Evolutionary conservation across 37 sponge, comb jelly and placozoan genomes (phyloP), one percentile per base, ranked within the genome.

Genomic region (Crambe crambe): DNA sequence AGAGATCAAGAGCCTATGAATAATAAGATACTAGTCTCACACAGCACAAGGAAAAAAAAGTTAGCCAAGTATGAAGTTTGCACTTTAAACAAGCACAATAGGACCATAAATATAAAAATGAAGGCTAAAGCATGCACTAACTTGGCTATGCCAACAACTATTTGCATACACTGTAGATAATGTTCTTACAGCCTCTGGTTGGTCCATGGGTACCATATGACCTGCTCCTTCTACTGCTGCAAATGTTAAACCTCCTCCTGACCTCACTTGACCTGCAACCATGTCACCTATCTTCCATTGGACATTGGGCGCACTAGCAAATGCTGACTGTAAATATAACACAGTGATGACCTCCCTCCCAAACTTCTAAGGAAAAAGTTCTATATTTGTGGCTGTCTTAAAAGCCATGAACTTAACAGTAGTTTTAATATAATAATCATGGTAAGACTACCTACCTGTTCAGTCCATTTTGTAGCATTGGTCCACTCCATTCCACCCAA

Each of bases 131-230:
- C n/a, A n/a, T n/a, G n/a, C n/a, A n/a, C n/a, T n/a, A n/a, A n/a
- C n/a, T n/a, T n/a, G n/a, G n/a, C n/a, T n/a, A n/a, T n/a, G n/a
- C n/a, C n/a, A n/a, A n/a, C n/a, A n/a, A n/a, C n/a, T n/a, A n/a
- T n/a, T n/a, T n/a, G n/a, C n/a, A n/a, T n/a, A 62, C 4, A 30
- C 26, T 18, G 6, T 23, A 23, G 63, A 30, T 23, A n/a, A 32
- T 5, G 32, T 72, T 2, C 92, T 91, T 74, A 91, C 92, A 67
- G 56, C 74, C 56, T 75, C 26, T n/a, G 92, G 92, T 61, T 95
- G 96, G 82, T 95, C 86, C 89, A 82, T 85, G 85, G 93, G 93
- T 22, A 89, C 93, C 93, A 93, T 89, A 79, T 93, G 93, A 37
- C 93, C 93, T 60, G 93, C 93, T 37, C 17, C 57, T 40, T 93